Evolutionary conservation across 1,140 invertebrate genomes (phyloP).

Genomic region (Drosophila sp.): DNA sequence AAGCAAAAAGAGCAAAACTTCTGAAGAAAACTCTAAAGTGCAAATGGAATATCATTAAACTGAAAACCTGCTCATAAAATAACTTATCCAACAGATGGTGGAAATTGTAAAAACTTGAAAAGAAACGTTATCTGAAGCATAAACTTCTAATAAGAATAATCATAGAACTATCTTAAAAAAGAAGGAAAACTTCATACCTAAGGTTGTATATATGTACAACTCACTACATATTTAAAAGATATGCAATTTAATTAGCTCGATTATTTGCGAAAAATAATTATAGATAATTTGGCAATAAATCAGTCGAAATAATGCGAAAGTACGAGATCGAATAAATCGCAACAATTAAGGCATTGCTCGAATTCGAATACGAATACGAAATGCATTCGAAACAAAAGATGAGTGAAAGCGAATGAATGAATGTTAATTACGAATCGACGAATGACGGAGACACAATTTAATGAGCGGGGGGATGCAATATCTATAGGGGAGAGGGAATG

Average conservation of each 20-base stretch:
- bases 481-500: background rate
- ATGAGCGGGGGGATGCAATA: background rate
- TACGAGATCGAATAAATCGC: constrained; percentile 35
- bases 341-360: constrained; percentile 56
- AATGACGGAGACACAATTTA: constrained; percentile 31
- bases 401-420: constrained; percentile 52
- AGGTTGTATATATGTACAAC: background rate
- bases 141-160: background rate
- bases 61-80: background rate
- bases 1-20: background rate
- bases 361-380: constrained; percentile 21
- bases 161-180: no score
- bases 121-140: background rate
- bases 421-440: constrained; percentile 64
- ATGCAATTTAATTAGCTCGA: background rate
- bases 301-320: constrained; percentile 24
- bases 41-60: background rate
- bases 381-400: constrained; percentile 5
- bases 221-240: background rate
- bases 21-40: constrained; percentile 10
- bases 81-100: background rate
- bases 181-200: background rate
- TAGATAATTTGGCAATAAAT: constrained; percentile 40
- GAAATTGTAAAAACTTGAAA: background rate
- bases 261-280: constrained; percentile 8